Conservation (phyloP, 2,113 vertebrate species). For the Mesitornis unicolor region DNA sequence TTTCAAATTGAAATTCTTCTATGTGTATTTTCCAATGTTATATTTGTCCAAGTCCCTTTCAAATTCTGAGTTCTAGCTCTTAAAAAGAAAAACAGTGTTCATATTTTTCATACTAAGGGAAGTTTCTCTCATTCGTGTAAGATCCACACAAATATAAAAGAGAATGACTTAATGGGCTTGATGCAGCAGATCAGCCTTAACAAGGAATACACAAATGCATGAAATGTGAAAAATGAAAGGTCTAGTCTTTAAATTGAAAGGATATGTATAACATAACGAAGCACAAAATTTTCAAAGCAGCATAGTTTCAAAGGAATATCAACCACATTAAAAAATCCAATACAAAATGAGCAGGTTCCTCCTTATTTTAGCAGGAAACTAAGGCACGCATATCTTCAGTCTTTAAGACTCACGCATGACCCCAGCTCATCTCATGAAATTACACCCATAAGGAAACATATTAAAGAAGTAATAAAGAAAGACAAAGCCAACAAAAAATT, state of each 20-base stretch:
- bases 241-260: neutral
- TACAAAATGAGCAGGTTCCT: neutral
- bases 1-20: neutral
- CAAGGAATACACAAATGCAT: neutral
- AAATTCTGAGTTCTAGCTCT: neutral
- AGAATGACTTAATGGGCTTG: neutral
- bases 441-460: neutral
- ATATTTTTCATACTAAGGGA: neutral
- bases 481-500: neutral
- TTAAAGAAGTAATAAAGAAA: neutral
- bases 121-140: neutral
- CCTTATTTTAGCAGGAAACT: neutral
- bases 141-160: neutral
- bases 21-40: neutral
- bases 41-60: neutral
- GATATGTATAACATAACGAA: neutral
- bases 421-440: neutral
- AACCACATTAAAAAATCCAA: neutral
- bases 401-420: neutral
- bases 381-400: neutral
- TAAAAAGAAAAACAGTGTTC: neutral
- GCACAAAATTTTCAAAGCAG: neutral
- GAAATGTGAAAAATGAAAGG: neutral
- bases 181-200: neutral
- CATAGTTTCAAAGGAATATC: neutral